Evolutionary conservation across 2,888 invertebrate species (phyloP), one percentile per base, ranked within the genome.

Genomic region (Yponomeuta plumbellus): DNA sequence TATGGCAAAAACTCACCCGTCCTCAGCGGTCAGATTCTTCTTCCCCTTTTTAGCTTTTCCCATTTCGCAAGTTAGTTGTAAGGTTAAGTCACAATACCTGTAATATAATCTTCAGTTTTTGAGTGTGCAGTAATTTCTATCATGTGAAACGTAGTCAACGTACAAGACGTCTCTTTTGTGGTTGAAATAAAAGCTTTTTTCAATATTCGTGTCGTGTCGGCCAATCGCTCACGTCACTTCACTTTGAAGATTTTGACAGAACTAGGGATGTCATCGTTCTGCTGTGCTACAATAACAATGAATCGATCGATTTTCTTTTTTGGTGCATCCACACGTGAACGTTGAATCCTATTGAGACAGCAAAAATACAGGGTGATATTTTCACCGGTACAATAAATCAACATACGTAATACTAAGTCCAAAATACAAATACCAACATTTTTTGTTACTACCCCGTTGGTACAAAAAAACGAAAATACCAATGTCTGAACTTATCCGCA

Each of bases 31-130:
- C 81, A 92, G 93, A 86, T 93, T 94, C 92, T 95, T 96, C 91
- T 95, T 95, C 83, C 94, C 94, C 88, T 96, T 96, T 93, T 96
- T 96, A 83, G 94, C 93, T 92, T 96, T 96, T 80, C 95, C 96
- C 96, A 95, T 95, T 72, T 75, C 83, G 75, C 73, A 73, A 70
- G 67, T 69, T 73, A 70, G 72, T 70, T 79, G 71, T 85, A 13
- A 10, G 23, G 83, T 83, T 88, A 89, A 79, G 90, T 89, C 80
- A 88, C 86, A 76, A 88, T 85, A 70, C 84, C 88, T 74, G 80
- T 80, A 70, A 79, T 79, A 76, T 82, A 82, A 71, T 84, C 79
- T 79, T 83, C 79, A 75, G 73, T 80, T 80, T 82, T 75, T 72
- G 75, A 80, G 75, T 84, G 83, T 83, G 83, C 84, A 72, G 74